Evolutionary conservation across 2,888 invertebrate species (phyloP).

Genomic region (Stenichneumon culpator): DNA sequence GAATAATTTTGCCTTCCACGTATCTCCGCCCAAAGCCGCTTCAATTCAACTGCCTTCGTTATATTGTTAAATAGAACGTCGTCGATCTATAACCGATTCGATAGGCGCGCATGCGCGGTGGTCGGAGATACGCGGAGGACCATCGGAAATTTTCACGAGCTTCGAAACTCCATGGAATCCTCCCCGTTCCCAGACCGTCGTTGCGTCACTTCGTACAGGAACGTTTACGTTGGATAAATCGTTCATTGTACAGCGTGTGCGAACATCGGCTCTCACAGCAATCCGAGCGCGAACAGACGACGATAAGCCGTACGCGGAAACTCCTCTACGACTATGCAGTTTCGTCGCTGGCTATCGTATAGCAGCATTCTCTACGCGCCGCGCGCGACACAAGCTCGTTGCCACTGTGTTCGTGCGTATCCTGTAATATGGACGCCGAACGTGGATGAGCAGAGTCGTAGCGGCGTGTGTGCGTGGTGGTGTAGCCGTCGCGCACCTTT

Average conservation of each 20-base stretch:
- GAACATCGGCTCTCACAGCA: not conserved
- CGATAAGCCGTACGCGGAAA: constrained; percentile 46
- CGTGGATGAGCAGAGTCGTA: constrained; percentile 14
- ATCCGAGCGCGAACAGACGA: not conserved
- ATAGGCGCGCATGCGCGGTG: constrained; percentile 68
- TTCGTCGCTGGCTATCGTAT: constrained; percentile 14
- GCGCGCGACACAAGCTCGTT: not conserved
- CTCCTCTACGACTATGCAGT: constrained; percentile 19
- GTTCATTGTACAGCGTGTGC: constrained; percentile 5
- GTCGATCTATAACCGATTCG: constrained; percentile 71
- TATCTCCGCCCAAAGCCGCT: constrained; percentile 1
- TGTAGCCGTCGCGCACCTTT: constrained; percentile 77
- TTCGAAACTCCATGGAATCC: not conserved
- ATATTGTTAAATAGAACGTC: constrained; percentile 62
- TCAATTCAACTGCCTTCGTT: constrained; percentile 25
- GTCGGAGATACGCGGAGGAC: not conserved
- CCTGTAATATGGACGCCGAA: constrained; percentile 40
- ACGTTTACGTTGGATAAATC: constrained; percentile 6
- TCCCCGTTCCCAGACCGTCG: not conserved
- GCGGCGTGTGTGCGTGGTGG: not conserved
- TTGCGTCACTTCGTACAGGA: not conserved
- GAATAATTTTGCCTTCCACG: not conserved
- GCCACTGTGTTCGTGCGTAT: not conserved
- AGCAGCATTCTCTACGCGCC: not conserved
- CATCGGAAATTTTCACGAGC: constrained; percentile 41